A percentile compares a stretch with the other conserved stretches of the same genome.
These are phyloP conservation scores for Raja brachyura DNA, from an alignment of 2,113 vertebrate species.

Conservation along the genomic window DNA sequence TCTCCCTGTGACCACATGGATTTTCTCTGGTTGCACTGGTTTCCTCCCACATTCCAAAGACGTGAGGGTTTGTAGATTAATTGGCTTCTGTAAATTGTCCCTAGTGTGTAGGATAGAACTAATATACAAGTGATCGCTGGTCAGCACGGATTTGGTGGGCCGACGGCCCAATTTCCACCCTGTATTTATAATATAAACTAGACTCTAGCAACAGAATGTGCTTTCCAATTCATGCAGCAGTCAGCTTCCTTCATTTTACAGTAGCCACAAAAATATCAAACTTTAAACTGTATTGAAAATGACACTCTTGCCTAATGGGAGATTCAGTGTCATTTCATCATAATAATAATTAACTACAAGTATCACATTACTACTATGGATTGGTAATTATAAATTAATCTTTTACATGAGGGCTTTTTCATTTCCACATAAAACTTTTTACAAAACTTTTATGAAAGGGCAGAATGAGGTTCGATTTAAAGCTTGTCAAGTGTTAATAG, in stretches of 20 bases:
- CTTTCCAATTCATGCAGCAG: background rate
- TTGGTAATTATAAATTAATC: background rate
- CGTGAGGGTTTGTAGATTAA: too few relatives aligned
- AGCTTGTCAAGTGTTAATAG: background rate
- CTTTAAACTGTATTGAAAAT: background rate
- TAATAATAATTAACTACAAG: background rate
- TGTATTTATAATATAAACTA: too few relatives aligned
- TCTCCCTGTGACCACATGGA: too few relatives aligned
- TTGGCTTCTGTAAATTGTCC: too few relatives aligned
- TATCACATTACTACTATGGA: background rate
- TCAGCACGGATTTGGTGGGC: too few relatives aligned
- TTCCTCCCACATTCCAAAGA: too few relatives aligned
- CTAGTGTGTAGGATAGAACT: too few relatives aligned
- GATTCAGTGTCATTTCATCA: background rate
- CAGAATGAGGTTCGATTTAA: background rate
- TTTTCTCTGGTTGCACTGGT: too few relatives aligned
- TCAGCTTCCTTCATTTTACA: background rate
- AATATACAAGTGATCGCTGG: too few relatives aligned
- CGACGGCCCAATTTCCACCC: too few relatives aligned
- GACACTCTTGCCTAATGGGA: background rate
- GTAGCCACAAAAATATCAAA: background rate
- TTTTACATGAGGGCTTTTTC: background rate
- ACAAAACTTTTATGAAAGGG: background rate
- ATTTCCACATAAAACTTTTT: background rate
- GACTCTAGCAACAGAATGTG: background rate